Evolutionary conservation across 2,888 invertebrate species (phyloP), one percentile per base, ranked within the genome.

Genomic region (Drosophila cracens): DNA sequence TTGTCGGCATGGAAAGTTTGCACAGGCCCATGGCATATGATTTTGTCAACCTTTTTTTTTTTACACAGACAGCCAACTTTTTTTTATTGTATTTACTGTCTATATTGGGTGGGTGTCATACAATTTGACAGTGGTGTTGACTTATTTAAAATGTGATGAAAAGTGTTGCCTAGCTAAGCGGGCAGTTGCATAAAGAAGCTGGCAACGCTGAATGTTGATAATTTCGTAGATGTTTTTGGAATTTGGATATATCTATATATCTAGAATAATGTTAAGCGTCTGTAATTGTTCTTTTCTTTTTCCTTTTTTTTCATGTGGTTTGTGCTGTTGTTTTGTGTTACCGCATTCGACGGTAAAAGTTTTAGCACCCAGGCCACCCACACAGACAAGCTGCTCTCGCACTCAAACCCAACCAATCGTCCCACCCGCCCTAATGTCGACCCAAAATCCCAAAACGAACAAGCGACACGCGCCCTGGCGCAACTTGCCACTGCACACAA

Each of bases 391-490:
- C 79, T 69, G 62, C 75, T 70, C 43, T 49, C 61, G 62, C 59
- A 56, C 67, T 57, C 51, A 59, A 40, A 58, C 63, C 52, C 40
- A 58, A 48, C 52, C 57, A 40, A 65, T 46, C 49, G 59, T 48
- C 40, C 27, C 46, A 52, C 52, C 68, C 38, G 1, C 58, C 57
- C 46, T 70, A 70, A 66, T 49, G 73, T 71, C 74, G 81, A 85
- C 72, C 81, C 83, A 76, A 81, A 81, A 69, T 78, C 77, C 83
- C 83, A 85, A 85, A 85, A 85, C 88, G 88, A 89, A 85, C 87
- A 83, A 85, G 85, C 87, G 87, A 83, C 87, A 89, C 89, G 87
- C 88, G 88, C 86, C 78, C 83, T 71, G 79, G 74, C 74, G 71
- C 57, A 66, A 61, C 66, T 72, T 75, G 77, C 65, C 72, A 76